Base-by-base conservation (phyloP, 2,113 vertebrate genomes). In the Trematocara macrostoma region DNA sequence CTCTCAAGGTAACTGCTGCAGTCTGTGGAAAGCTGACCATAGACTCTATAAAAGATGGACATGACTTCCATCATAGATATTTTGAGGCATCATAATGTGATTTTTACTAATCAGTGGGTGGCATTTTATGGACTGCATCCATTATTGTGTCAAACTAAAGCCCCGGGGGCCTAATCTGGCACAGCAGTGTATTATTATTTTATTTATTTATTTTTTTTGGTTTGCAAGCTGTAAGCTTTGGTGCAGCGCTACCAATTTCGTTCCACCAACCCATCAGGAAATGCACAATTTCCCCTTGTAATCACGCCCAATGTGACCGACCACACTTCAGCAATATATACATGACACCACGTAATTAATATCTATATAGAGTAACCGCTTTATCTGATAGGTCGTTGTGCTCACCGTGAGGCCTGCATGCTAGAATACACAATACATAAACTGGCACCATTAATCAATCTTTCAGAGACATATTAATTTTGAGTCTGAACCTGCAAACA, bases 1-100 rank as follows among this genome's bases (percentile, higher is more conserved):
- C 96, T 0, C 93, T 99, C 57, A 99, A 98, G 97, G 98, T 99
- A 87, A 90, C 45, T 2, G 12, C 31, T 31, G 47, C 18, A 79
- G 38, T 16, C 38, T 55, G 20, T 18, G 20, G 8, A 38, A 67
- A 67, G 3, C 42, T 76, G 45, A n/a, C 0, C 26, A n/a, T 8
- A 34, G 45, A 12, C 2, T 10, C 26, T 34, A 34, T 34, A 76
- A 51, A 76, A 76, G 45, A 76, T 51, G 45, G 1, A n/a, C 45
- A 18, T 12, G 29, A 4, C 71, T 76, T 74, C 9, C 15, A 47
- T 7, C 14, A 29, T 47, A 16, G 40, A 74, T 29, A 47, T 74
- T 71, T 74, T 29, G 14, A 74, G 2, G 23, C 38, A 42, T 45
- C 3, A 45, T 71, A 71, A 16, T 0, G 2, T 1, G 67, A 16